Evolutionary conservation across 2,888 invertebrate genomes (phyloP), one percentile per base, ranked within the genome.

Genomic region (Polydrusus pterygomalis): DNA sequence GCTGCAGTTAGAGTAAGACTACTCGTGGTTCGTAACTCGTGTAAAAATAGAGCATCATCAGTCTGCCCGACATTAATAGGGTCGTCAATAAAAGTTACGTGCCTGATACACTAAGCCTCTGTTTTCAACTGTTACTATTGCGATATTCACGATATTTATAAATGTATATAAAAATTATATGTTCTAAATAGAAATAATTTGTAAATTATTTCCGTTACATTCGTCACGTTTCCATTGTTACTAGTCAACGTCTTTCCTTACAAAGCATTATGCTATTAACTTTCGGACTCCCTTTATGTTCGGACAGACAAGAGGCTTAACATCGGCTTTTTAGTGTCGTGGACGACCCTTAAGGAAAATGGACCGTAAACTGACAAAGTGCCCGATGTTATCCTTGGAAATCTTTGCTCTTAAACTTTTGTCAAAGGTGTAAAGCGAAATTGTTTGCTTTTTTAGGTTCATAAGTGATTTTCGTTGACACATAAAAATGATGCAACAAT

Each of bases 281-380:
- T 60, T 15, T 60, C 49, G 20, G 47, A 34, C 65, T 30, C 18
- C 47, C 65, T 65, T 49, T 65, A 51, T 49, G 65, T 65, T 34
- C 49, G 30, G 34, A 65, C 45, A 30, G 49, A 47, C 65, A 49
- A 65, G 65, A 49, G 65, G 25, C 60, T 30, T 40, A 43, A 62
- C 70, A 70, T 70, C 60, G 40, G 47, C 58, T 70, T 60, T 64
- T 64, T 43, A 64, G 51, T 49, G 54, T 63, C 51, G 45, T 71
- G 62, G 54, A 71, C 63, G 71, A 43, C 51, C 43, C 71, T 71
- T 54, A 54, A 71, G 34, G 63, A 71, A 71, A 71, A 71, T 71
- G 62, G 54, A 71, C 70, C 70, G 63, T 71, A 71, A 71, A 71
- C 63, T 63, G 62, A 71, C 70, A 71, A 71, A 71, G 70, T 71